A percentile compares a stretch with the other conserved stretches of the same genome.
phyloP scores from a whole-genome alignment of 2,113 vertebrate species.

The Micromys minutus region DNA sequence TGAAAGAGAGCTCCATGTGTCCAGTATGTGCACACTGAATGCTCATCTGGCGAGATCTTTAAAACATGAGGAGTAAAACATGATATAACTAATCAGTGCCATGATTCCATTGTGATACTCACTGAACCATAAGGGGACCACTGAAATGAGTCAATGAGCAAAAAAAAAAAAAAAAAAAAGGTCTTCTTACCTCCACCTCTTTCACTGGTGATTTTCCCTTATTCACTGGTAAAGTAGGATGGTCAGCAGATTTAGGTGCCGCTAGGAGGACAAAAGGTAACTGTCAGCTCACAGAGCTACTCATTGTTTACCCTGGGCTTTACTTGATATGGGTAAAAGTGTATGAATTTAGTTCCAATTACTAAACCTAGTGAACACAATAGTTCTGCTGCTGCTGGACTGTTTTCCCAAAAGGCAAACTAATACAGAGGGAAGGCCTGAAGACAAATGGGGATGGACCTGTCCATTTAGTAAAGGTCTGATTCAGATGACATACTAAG shows the following conservation, averaged over 20 bases:
- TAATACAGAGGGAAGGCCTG: neutral
- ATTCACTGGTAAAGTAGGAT: accelerated
- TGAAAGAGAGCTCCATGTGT: too few species aligned
- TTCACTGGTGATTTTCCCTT: neutral
- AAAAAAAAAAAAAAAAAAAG: too few species aligned
- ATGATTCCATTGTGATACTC: neutral
- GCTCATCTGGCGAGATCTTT: neutral
- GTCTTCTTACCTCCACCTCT: neutral
- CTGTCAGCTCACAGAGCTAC: neutral
- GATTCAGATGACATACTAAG: neutral
- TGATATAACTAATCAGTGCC: neutral
- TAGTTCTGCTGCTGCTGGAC: neutral
- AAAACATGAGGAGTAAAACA: neutral
- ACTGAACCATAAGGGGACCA: neutral
- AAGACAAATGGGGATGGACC: neutral
- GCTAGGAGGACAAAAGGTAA: neutral
- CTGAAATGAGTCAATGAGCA: too few species aligned
- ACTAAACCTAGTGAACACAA: neutral
- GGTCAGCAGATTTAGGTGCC: accelerated
- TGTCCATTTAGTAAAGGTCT: too few species aligned
- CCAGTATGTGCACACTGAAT: neutral
- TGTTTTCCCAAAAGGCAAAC: neutral
- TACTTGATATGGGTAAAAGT: neutral
- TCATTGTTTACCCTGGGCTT: neutral
- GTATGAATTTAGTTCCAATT: neutral